These are phyloP conservation scores for Pseudomugil gertrudae DNA, from an alignment of 2,797 vertebrate species.

Conservation along the genomic window DNA sequence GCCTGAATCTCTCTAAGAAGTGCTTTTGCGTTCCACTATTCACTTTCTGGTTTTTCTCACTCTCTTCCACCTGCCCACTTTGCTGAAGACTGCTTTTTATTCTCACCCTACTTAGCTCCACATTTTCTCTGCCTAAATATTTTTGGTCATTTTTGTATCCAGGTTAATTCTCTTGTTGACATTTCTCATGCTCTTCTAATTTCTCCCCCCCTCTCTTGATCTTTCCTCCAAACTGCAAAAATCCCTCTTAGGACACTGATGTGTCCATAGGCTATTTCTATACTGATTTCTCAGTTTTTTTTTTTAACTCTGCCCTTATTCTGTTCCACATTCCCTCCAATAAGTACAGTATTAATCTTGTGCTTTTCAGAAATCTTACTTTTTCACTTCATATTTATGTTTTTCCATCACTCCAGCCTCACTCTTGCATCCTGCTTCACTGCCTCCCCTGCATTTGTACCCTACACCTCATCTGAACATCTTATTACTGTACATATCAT, in stretches of 20 bases:
- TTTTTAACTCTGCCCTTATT: neutral
- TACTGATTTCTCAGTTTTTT: slow-evolving; percentile 2
- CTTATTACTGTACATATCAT: slow-evolving; percentile 62
- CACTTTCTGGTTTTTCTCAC: slow-evolving; percentile 60
- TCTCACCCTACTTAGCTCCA: slow-evolving; percentile 60
- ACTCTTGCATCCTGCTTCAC: slow-evolving; percentile 7
- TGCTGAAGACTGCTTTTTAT: slow-evolving; percentile 13
- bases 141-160: slow-evolving; percentile 49
- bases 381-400: slow-evolving; percentile 41
- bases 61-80: slow-evolving; percentile 65
- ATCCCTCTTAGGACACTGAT: slow-evolving; percentile 7
- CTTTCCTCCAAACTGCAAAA: neutral
- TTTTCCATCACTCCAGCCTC: slow-evolving; percentile 22
- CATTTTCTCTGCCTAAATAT: slow-evolving; percentile 40
- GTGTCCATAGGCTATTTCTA: neutral
- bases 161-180: slow-evolving; percentile 33
- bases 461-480: slow-evolving; percentile 50
- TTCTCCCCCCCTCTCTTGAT: slow-evolving; percentile 12
- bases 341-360: slow-evolving; percentile 45
- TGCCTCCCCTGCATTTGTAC: slow-evolving; percentile 38
- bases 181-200: slow-evolving; percentile 16
- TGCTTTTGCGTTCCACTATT: slow-evolving; percentile 70
- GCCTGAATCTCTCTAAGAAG: slow-evolving; percentile 62
- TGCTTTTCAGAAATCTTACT: slow-evolving; percentile 20
- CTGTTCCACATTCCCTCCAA: slow-evolving; percentile 21